Percentiles rank a stretch among this genome's conserved stretches.
Evolutionary conservation across 2,888 invertebrate genomes (phyloP).

Genomic region (Plutella xylostella): DNA sequence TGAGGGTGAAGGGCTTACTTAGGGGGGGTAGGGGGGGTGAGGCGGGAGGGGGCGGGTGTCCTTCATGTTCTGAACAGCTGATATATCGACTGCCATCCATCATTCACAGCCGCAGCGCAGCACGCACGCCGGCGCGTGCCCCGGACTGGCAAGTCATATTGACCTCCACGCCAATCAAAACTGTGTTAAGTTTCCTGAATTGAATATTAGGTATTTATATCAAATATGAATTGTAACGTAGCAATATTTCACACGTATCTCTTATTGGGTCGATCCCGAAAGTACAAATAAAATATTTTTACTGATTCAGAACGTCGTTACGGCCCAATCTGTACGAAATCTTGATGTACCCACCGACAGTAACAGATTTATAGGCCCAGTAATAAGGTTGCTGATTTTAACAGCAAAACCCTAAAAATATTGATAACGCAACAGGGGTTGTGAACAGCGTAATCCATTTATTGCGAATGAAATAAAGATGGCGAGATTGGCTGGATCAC

Average conservation of each 20-base stretch:
- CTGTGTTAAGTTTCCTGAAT: too few relatives aligned
- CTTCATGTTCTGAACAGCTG: slow-evolving; percentile 23
- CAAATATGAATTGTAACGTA: too few relatives aligned
- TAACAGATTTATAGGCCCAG: slow-evolving; percentile 5
- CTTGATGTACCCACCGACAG: slow-evolving; percentile 1
- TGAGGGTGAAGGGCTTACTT: too few relatives aligned
- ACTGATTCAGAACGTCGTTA: background rate
- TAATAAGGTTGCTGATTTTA: slow-evolving; percentile 5
- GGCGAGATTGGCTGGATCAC: slow-evolving; percentile 60
- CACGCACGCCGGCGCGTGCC: slow-evolving; percentile 40
- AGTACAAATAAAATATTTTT: background rate
- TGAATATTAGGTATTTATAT: too few relatives aligned
- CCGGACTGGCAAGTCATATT: too few relatives aligned
- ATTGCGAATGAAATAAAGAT: slow-evolving; percentile 63
- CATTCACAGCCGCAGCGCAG: slow-evolving; percentile 28
- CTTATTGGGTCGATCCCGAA: too few relatives aligned
- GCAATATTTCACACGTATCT: too few relatives aligned
- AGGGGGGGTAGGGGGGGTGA: slow-evolving; percentile 23
- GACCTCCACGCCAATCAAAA: too few relatives aligned
- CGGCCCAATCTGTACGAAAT: too few relatives aligned
- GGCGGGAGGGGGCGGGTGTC: slow-evolving; percentile 18
- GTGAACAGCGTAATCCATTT: slow-evolving; percentile 59
- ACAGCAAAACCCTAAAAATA: slow-evolving; percentile 28
- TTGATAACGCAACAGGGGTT: slow-evolving; percentile 44
- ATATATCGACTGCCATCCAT: slow-evolving; percentile 43